Base-by-base conservation (phyloP, 2,888 invertebrate genomes). In the Drosophila paramelanica region DNA sequence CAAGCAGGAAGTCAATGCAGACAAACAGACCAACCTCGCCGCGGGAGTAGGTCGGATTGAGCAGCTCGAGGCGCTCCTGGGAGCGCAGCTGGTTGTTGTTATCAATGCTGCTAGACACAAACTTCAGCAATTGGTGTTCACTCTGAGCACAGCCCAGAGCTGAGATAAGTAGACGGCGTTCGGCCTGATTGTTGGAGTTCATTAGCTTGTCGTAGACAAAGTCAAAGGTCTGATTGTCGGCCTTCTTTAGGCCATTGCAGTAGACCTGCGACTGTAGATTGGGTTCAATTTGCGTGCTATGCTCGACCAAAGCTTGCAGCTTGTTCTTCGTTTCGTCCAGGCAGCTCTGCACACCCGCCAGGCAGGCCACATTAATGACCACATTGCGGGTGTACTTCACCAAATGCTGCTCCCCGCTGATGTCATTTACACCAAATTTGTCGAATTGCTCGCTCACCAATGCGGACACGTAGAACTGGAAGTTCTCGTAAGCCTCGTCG, bases 141-240 rank as follows among this genome's bases (percentile, higher is more conserved):
- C 95, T 93, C 17, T 93, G 92, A 2, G 95, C 93, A 80, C 96
- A 96, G 8, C 95, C 95, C 51, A 97, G 89, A 0, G 95, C 93
- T 0, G 93, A 92, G 46, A 96, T 93, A 0, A 96, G 91, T 14
- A 93, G 93, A 0, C 93, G 91, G 67, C 94, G 94, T 70, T 95
- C 95, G 0, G 94, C 94, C 8, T 95, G 94, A 61, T 94, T 94
- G 0, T 93, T 92, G 0, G 94, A 93, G 0, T 75, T 78, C 52
- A 92, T 81, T 80, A 95, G 95, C 62, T 92, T 92, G 0, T 93
- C 66, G 93, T 94, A 95, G 11, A 95, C 92, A 91, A 94, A 95
- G 52, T 95, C 91, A 93, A 96, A 96, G 84, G 95, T 93, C 0
- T 89, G 92, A 4, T 93, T 93, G 0, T 90, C 93, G 0, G 90